phyloP scores from a whole-genome alignment of 2,888 invertebrate species.

The Leptinotarsa tumamoca region DNA sequence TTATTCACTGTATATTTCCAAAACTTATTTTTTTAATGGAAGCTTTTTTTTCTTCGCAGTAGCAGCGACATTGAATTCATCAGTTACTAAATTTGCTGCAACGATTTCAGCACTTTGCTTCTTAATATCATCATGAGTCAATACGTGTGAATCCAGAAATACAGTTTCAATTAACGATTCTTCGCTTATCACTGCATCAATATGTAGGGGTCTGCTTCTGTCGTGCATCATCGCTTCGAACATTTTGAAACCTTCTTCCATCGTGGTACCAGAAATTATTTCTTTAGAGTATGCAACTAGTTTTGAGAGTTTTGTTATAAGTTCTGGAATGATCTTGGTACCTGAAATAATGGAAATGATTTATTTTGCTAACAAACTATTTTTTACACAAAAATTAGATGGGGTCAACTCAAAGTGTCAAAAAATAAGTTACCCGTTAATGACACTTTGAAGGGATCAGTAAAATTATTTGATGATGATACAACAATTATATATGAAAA shows the following conservation, averaged over 20 bases:
- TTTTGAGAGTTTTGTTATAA: conserved; percentile 49
- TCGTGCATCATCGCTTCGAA: conserved; percentile 56
- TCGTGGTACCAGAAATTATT: conserved; percentile 37
- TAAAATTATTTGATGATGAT: too few relatives aligned
- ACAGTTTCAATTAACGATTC: conserved; percentile 56
- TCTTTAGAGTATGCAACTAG: conserved; percentile 48
- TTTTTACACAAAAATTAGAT: too few relatives aligned
- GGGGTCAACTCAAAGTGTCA: too few relatives aligned
- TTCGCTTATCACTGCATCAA: conserved; percentile 50
- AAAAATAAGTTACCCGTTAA: too few relatives aligned
- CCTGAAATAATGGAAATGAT: conserved; percentile 37
- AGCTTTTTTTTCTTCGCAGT: conserved; percentile 44
- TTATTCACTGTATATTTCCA: neutral
- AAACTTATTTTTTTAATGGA: conserved; percentile 31
- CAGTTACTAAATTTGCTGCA: conserved; percentile 50
- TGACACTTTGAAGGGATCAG: too few relatives aligned
- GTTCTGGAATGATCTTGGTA: conserved; percentile 52
- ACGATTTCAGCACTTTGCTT: conserved; percentile 58
- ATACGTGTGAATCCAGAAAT: conserved; percentile 51
- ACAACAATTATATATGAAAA: too few relatives aligned
- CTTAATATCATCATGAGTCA: conserved; percentile 58
- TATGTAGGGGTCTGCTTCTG: conserved; percentile 46
- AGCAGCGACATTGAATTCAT: conserved; percentile 47
- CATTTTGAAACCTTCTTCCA: conserved; percentile 52
- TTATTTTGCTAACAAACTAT: too few relatives aligned